Conservation (phyloP, 2,888 invertebrate species). For the Slavum lentiscoides region DNA sequence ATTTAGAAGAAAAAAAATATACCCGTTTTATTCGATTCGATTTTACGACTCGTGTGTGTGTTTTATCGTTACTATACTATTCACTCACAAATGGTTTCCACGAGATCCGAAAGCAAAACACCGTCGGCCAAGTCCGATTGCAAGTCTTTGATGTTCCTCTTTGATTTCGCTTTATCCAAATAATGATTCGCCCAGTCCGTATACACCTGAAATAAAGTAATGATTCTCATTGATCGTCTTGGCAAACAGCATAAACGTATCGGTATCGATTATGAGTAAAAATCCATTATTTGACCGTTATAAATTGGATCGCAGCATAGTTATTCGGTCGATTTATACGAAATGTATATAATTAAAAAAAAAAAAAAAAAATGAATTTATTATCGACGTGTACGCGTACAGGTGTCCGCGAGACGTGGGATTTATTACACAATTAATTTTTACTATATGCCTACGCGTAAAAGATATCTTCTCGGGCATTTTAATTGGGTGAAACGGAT, state of each 20-base stretch:
- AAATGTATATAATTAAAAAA: too few relatives aligned
- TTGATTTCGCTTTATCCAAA: conserved; percentile 86
- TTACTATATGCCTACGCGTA: conserved; percentile 15
- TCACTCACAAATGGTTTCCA: conserved; percentile 89
- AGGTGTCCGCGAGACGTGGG: conserved; percentile 23
- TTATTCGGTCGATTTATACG: too few relatives aligned
- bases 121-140: conserved; percentile 93
- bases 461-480: conserved; percentile 6
- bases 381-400: background rate
- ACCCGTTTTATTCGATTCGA: too few relatives aligned
- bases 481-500: conserved; percentile 51
- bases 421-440: conserved; percentile 48
- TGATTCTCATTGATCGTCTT: background rate
- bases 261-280: too few relatives aligned
- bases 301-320: too few relatives aligned
- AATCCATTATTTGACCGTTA: too few relatives aligned
- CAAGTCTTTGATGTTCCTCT: conserved; percentile 81
- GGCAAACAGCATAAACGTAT: background rate
- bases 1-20: too few relatives aligned
- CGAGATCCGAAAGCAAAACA: conserved; percentile 86
- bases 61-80: background rate
- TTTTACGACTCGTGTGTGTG: too few relatives aligned
- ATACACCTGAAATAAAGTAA: conserved; percentile 73
- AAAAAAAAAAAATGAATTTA: background rate
- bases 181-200: conserved; percentile 99